Evolutionary conservation across 1,140 invertebrate species (phyloP).

Genomic region (Scylla paramamosain): DNA sequence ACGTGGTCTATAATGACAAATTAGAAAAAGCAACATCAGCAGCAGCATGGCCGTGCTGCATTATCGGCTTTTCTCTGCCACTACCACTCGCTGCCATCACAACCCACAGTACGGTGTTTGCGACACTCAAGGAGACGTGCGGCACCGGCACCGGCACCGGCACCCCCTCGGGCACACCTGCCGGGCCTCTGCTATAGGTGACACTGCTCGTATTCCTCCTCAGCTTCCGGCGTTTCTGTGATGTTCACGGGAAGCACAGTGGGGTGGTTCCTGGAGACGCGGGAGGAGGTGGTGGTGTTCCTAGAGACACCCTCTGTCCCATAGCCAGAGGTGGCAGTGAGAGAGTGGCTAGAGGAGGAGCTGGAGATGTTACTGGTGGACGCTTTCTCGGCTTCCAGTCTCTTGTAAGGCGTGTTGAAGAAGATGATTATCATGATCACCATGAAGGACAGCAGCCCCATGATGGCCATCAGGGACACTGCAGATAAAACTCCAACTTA

Average conservation of each 20-base stretch:
- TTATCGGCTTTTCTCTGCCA: too few species aligned
- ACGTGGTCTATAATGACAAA: too few species aligned
- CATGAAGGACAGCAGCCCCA: constrained; percentile 18
- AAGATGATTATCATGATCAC: constrained; percentile 50
- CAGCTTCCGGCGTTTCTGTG: not conserved
- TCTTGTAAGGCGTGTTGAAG: constrained; percentile 59
- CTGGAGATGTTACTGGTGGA: not conserved
- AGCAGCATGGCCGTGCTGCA: too few species aligned
- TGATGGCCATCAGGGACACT: constrained; percentile 55
- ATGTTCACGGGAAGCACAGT: not conserved
- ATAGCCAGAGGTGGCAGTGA: constrained; percentile 42
- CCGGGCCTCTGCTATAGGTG: not conserved
- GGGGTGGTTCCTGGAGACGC: not conserved
- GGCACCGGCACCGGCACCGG: not conserved
- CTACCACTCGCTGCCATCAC: too few species aligned
- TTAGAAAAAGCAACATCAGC: too few species aligned
- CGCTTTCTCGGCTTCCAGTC: constrained; percentile 45
- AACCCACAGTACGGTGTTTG: too few species aligned
- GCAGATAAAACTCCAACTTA: not conserved
- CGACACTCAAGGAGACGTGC: too few species aligned
- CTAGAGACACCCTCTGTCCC: not conserved
- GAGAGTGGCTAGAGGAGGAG: constrained; percentile 41
- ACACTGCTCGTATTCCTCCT: not conserved
- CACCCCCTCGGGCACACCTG: not conserved
- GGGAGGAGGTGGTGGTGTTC: not conserved